Evolutionary conservation across 2,797 vertebrate species (phyloP), one percentile per base, ranked within the genome.

Genomic region (Characodon lateralis): DNA sequence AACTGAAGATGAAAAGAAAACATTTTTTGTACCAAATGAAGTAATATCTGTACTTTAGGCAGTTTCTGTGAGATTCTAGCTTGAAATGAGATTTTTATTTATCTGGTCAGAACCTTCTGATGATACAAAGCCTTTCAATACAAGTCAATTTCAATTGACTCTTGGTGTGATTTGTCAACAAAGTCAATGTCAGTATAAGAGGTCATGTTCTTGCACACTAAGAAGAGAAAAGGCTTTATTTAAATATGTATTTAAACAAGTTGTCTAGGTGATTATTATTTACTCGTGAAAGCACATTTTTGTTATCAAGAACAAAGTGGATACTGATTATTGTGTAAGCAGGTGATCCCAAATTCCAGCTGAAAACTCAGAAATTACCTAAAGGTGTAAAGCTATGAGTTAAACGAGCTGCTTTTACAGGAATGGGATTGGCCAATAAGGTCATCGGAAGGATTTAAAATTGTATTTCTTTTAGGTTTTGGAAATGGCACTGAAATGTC

Each of bases 161-260:
- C 26, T 81, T 53, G 79, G 79, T 82, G 73, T 80, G 76, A 55
- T 78, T 74, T 84, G 46, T 78, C 18, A 75, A 46, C 5, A 0
- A 80, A 73, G 73, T 81, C 71, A 74, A 0, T 2, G 77, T 13
- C n/a, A 16, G 13, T 46, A 8, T 46, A 41, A 59, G 39, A 80
- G 8, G 72, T 86, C 3, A 18, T 14, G 24, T 71, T 84, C 26
- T 78, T 69, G 56, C 65, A 76, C 87, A 69, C 80, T 6, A n/a
- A 39, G 28, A 58, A 35, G 51, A 12, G 72, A 63, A 48, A 68
- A 74, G 51, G 51, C 73, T 85, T 91, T 91, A 83, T 88, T 82
- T 88, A 84, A 81, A 14, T 90, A 91, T 92, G 90, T 92, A 91
- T 91, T 89, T 61, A 43, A 83, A 78, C 1, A 28, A 68, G 82